Evolutionary conservation across 1,140 invertebrate genomes (phyloP).

Genomic region (Caenorhabditis elegans): DNA sequence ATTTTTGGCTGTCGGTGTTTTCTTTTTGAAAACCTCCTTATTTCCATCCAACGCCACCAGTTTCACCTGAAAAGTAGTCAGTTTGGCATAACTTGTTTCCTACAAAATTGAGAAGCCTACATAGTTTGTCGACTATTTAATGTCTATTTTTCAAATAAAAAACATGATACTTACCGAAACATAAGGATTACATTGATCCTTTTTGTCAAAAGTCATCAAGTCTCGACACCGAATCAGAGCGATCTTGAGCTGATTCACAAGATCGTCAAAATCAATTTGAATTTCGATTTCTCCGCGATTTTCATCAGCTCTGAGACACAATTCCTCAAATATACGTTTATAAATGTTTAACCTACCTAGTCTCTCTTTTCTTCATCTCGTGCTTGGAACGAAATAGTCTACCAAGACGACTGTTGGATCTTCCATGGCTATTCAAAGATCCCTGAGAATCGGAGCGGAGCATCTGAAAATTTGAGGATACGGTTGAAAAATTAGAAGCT

Average conservation of each 20-base stretch:
- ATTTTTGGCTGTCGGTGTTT: constrained; percentile 36
- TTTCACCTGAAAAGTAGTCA: not conserved
- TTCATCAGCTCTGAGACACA: not conserved
- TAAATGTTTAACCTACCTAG: not conserved
- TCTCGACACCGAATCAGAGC: constrained; percentile 9
- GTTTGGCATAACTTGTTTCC: no score
- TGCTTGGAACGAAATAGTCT: constrained; percentile 33
- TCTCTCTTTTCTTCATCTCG: constrained; percentile 39
- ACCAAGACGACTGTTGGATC: constrained; percentile 35
- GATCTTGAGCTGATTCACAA: constrained; percentile 53
- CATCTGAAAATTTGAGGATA: constrained; percentile 8
- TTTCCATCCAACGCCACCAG: not conserved
- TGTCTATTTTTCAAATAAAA: no score
- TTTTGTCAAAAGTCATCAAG: constrained; percentile 32
- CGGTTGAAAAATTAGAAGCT: no score
- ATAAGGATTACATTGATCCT: constrained; percentile 33
- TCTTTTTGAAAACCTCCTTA: constrained; percentile 31
- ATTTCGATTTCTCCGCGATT: constrained; percentile 49
- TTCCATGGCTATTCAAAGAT: constrained; percentile 27
- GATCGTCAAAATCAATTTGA: constrained; percentile 52
- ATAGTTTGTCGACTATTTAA: no score
- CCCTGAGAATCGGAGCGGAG: constrained; percentile 34
- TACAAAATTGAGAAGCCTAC: no score
- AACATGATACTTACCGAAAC: not conserved
- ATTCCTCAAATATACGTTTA: not conserved